phyloP scores from a whole-genome alignment of 2,113 vertebrate genomes.

The Piaya cayana region DNA sequence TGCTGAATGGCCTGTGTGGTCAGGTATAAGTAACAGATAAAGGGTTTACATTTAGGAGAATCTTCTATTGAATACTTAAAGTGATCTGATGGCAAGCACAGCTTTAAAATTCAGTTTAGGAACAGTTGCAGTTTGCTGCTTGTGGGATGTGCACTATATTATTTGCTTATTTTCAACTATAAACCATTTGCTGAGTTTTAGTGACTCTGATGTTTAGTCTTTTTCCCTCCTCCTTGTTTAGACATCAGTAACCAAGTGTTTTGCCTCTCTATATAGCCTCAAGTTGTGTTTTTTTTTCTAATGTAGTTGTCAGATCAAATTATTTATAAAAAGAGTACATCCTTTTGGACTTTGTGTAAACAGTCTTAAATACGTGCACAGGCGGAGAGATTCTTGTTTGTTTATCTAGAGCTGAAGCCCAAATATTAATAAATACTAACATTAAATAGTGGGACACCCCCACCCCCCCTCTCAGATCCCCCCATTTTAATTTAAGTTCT shows the following conservation, averaged over 20 bases:
- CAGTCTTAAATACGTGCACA: neutral
- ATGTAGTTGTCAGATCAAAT: constrained; percentile 17
- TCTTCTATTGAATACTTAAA: neutral
- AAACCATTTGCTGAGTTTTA: constrained; percentile 19
- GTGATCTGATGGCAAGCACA: neutral
- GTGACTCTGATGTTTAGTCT: constrained; percentile 39
- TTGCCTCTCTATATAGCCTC: constrained; percentile 10
- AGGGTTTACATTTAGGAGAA: neutral
- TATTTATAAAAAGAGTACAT: constrained; percentile 65
- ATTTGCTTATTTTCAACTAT: neutral
- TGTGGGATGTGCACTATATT: neutral
- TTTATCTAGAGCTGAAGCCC: constrained; percentile 1
- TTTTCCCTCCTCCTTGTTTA: neutral
- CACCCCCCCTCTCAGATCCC: no score
- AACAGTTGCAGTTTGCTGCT: neutral
- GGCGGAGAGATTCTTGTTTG: constrained; percentile 5
- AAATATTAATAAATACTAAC: constrained; percentile 14
- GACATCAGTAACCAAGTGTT: constrained; percentile 40
- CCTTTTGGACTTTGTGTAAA: constrained; percentile 45
- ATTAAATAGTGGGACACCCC: neutral
- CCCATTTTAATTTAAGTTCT: neutral
- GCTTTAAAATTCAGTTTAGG: neutral
- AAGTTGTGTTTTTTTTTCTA: constrained; percentile 4
- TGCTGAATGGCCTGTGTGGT: neutral
- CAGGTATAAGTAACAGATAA: neutral